Conservation (phyloP, 2,797 vertebrate genomes). For the Crenichthys baileyi region DNA sequence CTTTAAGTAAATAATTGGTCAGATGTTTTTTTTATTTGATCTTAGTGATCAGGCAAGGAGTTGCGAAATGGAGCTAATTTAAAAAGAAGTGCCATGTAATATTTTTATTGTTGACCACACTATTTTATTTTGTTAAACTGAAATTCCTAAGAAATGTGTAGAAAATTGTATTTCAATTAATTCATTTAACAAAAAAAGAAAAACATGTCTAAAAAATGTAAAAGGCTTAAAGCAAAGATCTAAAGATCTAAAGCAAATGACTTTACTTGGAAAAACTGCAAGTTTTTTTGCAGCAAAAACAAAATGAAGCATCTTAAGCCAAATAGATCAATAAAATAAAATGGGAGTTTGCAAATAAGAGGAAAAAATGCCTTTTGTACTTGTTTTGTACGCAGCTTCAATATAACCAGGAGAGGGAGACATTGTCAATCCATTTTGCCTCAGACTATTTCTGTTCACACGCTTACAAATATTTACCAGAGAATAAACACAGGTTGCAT, state of each 20-base stretch:
- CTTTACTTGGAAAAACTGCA: too few species aligned
- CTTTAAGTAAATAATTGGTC: not conserved
- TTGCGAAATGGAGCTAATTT: not conserved
- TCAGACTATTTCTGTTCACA: not conserved
- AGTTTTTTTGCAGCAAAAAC: not conserved
- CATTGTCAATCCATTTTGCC: conserved; percentile 23
- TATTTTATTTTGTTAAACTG: not conserved
- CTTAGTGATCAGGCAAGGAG: not conserved
- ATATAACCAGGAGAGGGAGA: conserved; percentile 66
- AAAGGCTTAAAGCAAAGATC: too few species aligned
- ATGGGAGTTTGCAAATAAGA: not conserved
- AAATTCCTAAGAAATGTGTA: not conserved
- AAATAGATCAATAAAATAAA: not conserved
- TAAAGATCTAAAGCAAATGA: too few species aligned
- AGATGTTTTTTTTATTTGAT: too few species aligned
- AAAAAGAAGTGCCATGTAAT: not conserved
- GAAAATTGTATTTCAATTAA: not conserved
- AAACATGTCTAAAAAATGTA: too few species aligned
- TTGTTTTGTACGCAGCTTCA: not conserved
- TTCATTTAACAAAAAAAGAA: too few species aligned
- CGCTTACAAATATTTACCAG: not conserved
- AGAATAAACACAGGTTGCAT: conserved; percentile 7
- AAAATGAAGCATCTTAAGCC: not conserved
- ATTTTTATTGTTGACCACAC: not conserved
- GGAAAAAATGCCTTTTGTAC: not conserved